Percentiles rank a stretch among this genome's conserved stretches.
phyloP scores from a whole-genome alignment of 1,140 invertebrate genomes.

The Drosophila mojavensis region DNA sequence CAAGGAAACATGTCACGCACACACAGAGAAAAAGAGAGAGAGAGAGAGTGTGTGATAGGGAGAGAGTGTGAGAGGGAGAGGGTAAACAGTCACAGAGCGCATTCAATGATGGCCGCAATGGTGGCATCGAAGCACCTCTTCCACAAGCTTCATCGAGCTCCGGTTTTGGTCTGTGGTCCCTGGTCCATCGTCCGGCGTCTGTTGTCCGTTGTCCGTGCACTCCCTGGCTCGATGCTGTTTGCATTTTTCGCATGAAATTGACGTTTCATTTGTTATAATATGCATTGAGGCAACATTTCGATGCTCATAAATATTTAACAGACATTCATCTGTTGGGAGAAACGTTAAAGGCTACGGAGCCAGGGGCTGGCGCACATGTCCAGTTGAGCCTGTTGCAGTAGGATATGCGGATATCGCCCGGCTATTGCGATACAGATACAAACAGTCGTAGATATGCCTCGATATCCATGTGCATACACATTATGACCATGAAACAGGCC shows the following conservation, averaged over 20 bases:
- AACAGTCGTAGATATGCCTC: neutral
- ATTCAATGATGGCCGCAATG: slow-evolving; percentile 8
- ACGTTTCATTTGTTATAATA: slow-evolving; percentile 77
- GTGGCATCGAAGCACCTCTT: slow-evolving; percentile 6
- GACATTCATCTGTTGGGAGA: slow-evolving; percentile 68
- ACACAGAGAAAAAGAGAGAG: too few relatives aligned
- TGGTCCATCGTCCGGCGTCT: too few relatives aligned
- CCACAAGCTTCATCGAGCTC: slow-evolving; percentile 5
- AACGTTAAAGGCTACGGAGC: slow-evolving; percentile 36
- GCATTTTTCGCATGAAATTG: slow-evolving; percentile 68
- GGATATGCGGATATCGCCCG: slow-evolving; percentile 19
- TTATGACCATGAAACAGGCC: slow-evolving; percentile 39
- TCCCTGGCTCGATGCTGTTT: slow-evolving; percentile 39
- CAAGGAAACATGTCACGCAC: slow-evolving; percentile 42
- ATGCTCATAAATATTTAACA: slow-evolving; percentile 75
- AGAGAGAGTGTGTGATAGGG: neutral
- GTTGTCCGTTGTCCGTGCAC: neutral
- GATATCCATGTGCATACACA: slow-evolving; percentile 31
- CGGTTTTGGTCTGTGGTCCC: slow-evolving; percentile 5
- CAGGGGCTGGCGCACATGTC: neutral
- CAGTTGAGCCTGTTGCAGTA: slow-evolving; percentile 18
- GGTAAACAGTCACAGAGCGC: slow-evolving; percentile 1
- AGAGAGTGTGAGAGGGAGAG: neutral
- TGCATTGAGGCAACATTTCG: slow-evolving; percentile 75
- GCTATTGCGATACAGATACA: slow-evolving; percentile 19